Evolutionary conservation across 1,140 invertebrate species (phyloP).

Genomic region (Pseudoatta argentina): DNA sequence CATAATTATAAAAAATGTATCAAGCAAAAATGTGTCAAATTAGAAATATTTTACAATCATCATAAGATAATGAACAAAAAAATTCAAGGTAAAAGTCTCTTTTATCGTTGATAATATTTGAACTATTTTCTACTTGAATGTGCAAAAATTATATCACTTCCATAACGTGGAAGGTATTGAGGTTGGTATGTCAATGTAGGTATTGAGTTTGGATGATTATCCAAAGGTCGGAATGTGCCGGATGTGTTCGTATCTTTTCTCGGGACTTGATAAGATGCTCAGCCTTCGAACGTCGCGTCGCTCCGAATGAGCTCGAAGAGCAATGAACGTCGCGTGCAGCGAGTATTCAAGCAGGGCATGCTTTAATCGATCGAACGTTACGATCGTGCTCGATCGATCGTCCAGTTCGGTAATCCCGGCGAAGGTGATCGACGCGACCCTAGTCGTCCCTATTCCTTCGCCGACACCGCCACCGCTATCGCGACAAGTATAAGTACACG

Average conservation of each 20-base stretch:
- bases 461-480: background rate
- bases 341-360: constrained; percentile 47
- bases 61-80: background rate
- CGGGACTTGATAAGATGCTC: background rate
- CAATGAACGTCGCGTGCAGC: constrained; percentile 68
- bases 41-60: background rate
- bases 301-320: constrained; percentile 42
- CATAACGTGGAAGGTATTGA: background rate
- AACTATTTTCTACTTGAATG: background rate
- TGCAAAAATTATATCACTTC: constrained; percentile 12
- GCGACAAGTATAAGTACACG: constrained; percentile 37
- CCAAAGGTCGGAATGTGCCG: constrained; percentile 43
- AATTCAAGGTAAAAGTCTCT: background rate
- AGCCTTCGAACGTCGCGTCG: constrained; percentile 27
- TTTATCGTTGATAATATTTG: background rate
- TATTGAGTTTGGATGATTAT: constrained; percentile 20
- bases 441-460: background rate
- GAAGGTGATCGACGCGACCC: constrained; percentile 59
- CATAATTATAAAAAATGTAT: background rate
- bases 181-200: background rate
- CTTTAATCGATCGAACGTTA: constrained; percentile 71
- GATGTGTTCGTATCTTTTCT: constrained; percentile 52
- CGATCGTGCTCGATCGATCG: constrained; percentile 62
- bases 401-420: background rate
- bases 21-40: background rate